Base-by-base conservation (phyloP, 2,888 invertebrate genomes). In the Lacanobia wlatinum region DNA sequence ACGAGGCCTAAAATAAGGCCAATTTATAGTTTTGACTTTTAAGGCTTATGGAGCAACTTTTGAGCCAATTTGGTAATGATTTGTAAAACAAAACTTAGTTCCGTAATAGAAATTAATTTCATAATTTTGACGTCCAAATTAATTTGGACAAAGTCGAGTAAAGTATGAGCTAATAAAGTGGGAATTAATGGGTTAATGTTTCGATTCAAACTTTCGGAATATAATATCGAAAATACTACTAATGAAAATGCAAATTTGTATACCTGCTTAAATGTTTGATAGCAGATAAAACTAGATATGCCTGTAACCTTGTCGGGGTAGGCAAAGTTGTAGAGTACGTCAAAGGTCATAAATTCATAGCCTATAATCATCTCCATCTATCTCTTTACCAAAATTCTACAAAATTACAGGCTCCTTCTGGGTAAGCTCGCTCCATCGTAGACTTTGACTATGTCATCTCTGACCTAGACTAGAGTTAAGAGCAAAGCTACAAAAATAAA, bases 71-170 rank as follows among this genome's bases (percentile, higher is more conserved):
- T 3, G 28, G 28, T 21, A 65, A 62, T 70, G 73, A 77, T 82
- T 80, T 82, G 55, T 53, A 78, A 61, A 73, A 48, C 46, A 56
- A 56, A 82, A 73, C 40, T 73, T 65, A 18, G 48, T 46, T 52
- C 50, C 52, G 18, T 43, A 43, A 63, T 28, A 9, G 48, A 67
- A 70, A 63, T 67, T 82, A 53, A 63, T 66, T 72, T 63, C 12
- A 52, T 52, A 52, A 59, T 60, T 69, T 38, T 28, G 23, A 61
- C 53, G 34, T 55, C 43, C 12, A 52, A 71, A 81, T 68, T 81
- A 67, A 69, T 78, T 78, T 59, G 18, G 46, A 10, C 8, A 46
- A 58, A 59, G n/a, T 60, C 23, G 28, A 69, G 21, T 8, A 10
- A 63, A 76, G 48, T 60, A 40, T 64, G 66, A 53, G 53, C 10